phyloP scores from a whole-genome alignment of 2,888 invertebrate species.

The Tuberolachnus salignus region DNA sequence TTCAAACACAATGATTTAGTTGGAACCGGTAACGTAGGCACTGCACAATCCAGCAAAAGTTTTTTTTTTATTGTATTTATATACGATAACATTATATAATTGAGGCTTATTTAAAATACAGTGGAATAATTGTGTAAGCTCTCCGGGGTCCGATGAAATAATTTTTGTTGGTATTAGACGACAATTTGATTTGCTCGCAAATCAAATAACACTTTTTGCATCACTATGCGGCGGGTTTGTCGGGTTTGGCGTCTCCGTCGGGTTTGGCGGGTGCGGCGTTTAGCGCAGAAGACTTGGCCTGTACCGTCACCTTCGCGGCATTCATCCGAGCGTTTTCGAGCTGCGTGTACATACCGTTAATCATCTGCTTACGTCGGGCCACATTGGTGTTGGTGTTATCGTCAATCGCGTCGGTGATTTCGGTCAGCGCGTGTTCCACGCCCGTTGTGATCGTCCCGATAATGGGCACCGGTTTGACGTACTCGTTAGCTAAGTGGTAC shows the following conservation, averaged over 20 bases:
- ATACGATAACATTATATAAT: too few relatives aligned
- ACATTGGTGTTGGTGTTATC: neutral
- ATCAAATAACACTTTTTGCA: too few relatives aligned
- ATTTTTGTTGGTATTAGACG: too few relatives aligned
- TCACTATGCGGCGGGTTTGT: too few relatives aligned
- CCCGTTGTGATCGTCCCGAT: constrained; percentile 4
- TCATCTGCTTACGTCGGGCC: neutral
- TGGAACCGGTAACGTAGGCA: too few relatives aligned
- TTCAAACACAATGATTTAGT: too few relatives aligned
- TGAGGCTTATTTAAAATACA: too few relatives aligned
- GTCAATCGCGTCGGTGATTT: neutral
- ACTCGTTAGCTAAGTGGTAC: neutral
- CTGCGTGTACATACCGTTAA: neutral
- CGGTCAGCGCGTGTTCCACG: neutral
- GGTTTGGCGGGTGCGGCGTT: neutral
- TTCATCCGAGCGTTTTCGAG: neutral
- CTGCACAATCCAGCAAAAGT: too few relatives aligned
- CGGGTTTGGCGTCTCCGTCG: neutral
- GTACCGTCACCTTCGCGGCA: neutral
- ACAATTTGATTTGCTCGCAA: too few relatives aligned
- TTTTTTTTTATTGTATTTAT: too few relatives aligned
- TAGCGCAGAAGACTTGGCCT: neutral
- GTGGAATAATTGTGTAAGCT: too few relatives aligned
- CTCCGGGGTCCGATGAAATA: too few relatives aligned
- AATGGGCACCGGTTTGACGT: neutral